Conservation (phyloP, 1,140 invertebrate species). For the Microplitis demolitor region DNA sequence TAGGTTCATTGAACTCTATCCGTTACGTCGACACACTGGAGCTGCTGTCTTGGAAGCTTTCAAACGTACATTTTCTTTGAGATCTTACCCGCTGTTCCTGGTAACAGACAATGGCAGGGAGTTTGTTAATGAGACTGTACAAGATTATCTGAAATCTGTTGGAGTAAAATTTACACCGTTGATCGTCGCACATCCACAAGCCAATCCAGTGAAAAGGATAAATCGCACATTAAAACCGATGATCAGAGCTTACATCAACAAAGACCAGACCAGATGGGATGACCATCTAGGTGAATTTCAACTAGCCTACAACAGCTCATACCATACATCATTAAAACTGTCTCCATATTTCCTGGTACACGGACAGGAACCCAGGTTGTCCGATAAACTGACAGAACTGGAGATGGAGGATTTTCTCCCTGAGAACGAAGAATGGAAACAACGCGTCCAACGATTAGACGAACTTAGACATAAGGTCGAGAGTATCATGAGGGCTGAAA, state of each 20-base stretch:
- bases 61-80: background rate
- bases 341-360: background rate
- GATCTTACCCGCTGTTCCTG: background rate
- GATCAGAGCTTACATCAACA: background rate
- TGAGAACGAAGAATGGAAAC: too few species aligned
- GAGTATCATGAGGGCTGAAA: too few species aligned
- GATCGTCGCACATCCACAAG: background rate
- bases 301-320: background rate
- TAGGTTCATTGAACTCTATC: background rate
- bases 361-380: background rate
- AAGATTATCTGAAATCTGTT: background rate
- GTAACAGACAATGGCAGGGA: background rate
- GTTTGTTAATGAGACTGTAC: background rate
- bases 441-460: too few species aligned
- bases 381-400: too few species aligned
- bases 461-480: too few species aligned
- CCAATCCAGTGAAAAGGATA: background rate
- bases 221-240: background rate
- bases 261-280: background rate
- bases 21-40: background rate
- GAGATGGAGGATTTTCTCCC: too few species aligned
- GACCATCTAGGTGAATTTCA: background rate
- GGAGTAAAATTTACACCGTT: too few species aligned
- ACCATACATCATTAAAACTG: background rate
- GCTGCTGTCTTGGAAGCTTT: background rate